Conservation (phyloP, 2,888 invertebrate species). For the Platypus cylindrus region DNA sequence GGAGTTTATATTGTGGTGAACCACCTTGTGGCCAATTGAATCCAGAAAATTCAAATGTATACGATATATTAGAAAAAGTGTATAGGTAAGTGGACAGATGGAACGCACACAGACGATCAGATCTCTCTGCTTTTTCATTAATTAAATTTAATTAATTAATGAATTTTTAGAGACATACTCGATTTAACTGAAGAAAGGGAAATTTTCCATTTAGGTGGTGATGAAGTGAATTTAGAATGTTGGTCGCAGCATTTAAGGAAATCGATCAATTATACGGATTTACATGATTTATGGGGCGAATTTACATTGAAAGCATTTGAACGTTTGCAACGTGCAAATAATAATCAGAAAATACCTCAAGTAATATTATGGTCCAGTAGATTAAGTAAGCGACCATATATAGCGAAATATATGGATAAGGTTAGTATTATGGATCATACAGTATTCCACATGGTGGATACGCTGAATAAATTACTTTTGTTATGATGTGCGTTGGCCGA, state of each 20-base stretch:
- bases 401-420: slow-evolving; percentile 35
- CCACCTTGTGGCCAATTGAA: slow-evolving; percentile 81
- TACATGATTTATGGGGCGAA: slow-evolving; percentile 67
- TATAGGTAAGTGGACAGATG: slow-evolving; percentile 41
- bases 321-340: slow-evolving; percentile 47
- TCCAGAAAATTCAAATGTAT: slow-evolving; percentile 67
- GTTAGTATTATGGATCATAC: slow-evolving; percentile 39
- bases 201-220: slow-evolving; percentile 73
- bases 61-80: slow-evolving; percentile 56
- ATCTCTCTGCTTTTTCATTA: not conserved
- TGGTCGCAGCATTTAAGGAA: slow-evolving; percentile 47
- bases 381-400: slow-evolving; percentile 58
- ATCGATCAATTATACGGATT: slow-evolving; percentile 52
- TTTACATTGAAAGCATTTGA: slow-evolving; percentile 55
- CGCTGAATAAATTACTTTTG: too few relatives aligned
- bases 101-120: too few relatives aligned
- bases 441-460: not conserved
- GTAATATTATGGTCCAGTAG: slow-evolving; percentile 67
- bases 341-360: slow-evolving; percentile 40
- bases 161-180: slow-evolving; percentile 47
- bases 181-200: slow-evolving; percentile 63
- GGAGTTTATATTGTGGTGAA: slow-evolving; percentile 70
- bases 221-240: slow-evolving; percentile 70
- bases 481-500: too few relatives aligned
- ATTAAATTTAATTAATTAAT: not conserved